Evolutionary conservation across 2,113 vertebrate species (phyloP).

Genomic region (Callipepla californica): DNA sequence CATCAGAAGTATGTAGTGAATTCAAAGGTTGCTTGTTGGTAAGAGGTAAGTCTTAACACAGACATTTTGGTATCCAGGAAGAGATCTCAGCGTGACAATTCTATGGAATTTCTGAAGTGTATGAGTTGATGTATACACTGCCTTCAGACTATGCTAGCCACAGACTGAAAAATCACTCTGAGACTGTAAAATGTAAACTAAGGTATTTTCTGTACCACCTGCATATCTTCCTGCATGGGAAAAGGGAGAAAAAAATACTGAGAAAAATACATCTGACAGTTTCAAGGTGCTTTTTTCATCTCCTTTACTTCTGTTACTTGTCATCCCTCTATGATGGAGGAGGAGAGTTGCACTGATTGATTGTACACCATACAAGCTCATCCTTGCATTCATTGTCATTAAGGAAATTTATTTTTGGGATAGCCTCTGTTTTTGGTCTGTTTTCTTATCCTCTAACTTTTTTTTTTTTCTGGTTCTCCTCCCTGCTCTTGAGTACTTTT

Average conservation of each 20-base stretch:
- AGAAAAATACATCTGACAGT: neutral
- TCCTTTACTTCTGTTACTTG: neutral
- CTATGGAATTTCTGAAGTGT: constrained; percentile 37
- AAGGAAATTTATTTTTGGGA: neutral
- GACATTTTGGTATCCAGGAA: neutral
- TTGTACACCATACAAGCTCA: neutral
- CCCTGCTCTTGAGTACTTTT: neutral
- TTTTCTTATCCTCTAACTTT: neutral
- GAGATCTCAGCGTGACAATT: neutral
- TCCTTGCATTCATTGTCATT: neutral
- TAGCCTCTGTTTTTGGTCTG: neutral
- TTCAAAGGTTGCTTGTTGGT: neutral
- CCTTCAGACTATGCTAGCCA: neutral
- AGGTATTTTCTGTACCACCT: neutral
- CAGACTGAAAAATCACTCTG: neutral
- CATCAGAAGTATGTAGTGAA: neutral
- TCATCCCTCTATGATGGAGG: neutral
- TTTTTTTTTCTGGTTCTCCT: neutral
- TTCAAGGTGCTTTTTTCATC: neutral
- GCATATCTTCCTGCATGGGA: neutral
- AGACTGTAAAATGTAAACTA: neutral
- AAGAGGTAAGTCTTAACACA: neutral
- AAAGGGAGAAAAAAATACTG: neutral
- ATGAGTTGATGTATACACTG: neutral
- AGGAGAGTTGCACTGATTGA: neutral